Evolutionary conservation across 1,140 invertebrate genomes (phyloP), one percentile per base, ranked within the genome.

Genomic region (Lordiphosa mommai): DNA sequence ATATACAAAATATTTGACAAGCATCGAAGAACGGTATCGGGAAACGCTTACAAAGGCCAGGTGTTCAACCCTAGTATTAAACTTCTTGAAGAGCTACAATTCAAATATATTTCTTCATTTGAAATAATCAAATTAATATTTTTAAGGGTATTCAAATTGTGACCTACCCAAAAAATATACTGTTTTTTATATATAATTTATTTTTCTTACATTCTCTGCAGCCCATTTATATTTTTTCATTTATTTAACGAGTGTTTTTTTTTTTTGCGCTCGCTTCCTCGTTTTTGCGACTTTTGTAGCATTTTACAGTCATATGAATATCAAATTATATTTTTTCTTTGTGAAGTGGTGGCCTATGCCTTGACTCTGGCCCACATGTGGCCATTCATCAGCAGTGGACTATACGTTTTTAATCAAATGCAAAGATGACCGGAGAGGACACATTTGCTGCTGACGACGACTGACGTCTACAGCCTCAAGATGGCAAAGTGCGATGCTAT

Each of bases 331-430:
- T 57, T 61, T 46, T 41, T 40, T 44, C 8, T 17, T 33, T 47
- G 9, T 10, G 36, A 14, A 40, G 9, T 17, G 12, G 58, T 30
- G 29, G 23, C 12, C 10, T 43, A 10, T 43, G 53, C 44, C 51
- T 38, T 59, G 55, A 44, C 47, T 46, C 29, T 30, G 55, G 38
- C 55, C 16, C 52, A 48, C 65, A 73, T 80, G 34, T 59, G 61
- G 10, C 58, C 33, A 53, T 72, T 56, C 72, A 74, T 74, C 73
- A 72, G 55, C 50, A 46, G 52, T 17, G 72, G 44, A 32, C 40
- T 69, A 60, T 80, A 47, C 61, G 61, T 38, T 68, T 80, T 82
- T 84, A 82, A 82, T 82, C 76, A 82, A 82, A 82, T 71, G 77
- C 66, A 71, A 57, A 72, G 51, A 47, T 82, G 72, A 72, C 63